Percentiles rank a stretch among this genome's conserved stretches.
phyloP scores from a whole-genome alignment of 2,888 invertebrate species.

The Euphydryas editha region DNA sequence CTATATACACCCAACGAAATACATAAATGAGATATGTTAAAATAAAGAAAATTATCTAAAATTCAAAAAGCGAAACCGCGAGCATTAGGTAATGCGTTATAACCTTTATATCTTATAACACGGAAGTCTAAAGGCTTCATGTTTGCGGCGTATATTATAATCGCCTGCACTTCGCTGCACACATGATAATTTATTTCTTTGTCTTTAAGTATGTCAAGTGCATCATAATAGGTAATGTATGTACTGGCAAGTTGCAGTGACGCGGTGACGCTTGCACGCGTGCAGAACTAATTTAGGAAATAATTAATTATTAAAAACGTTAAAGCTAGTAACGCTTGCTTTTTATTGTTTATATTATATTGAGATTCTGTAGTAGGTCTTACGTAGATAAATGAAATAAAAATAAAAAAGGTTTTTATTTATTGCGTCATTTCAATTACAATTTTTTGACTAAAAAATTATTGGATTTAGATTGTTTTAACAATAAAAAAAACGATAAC shows the following conservation, averaged over 20 bases:
- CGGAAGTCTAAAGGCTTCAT: neutral
- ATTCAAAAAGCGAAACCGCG: neutral
- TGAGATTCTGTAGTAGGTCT: neutral
- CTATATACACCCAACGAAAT: too few relatives aligned
- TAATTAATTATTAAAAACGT: neutral
- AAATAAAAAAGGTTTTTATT: too few relatives aligned
- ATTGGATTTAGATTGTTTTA: too few relatives aligned
- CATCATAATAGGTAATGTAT: slow-evolving; percentile 24
- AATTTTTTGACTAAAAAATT: too few relatives aligned
- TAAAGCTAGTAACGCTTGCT: neutral
- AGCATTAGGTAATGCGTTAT: neutral
- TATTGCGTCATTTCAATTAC: too few relatives aligned
- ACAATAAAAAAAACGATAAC: too few relatives aligned
- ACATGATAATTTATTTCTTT: slow-evolving; percentile 37
- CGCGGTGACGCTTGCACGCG: slow-evolving; percentile 9
- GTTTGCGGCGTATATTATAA: neutral
- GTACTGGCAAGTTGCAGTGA: slow-evolving; percentile 4
- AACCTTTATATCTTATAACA: neutral
- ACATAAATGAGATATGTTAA: too few relatives aligned
- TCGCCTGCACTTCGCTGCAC: slow-evolving; percentile 14
- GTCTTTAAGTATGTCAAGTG: slow-evolving; percentile 42
- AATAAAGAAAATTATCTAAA: neutral
- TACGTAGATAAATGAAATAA: too few relatives aligned
- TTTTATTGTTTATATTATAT: neutral
- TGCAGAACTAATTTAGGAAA: slow-evolving; percentile 23